Evolutionary conservation across 1,140 invertebrate genomes (phyloP), one percentile per base, ranked within the genome.

Genomic region (Geopemphigus sp.): DNA sequence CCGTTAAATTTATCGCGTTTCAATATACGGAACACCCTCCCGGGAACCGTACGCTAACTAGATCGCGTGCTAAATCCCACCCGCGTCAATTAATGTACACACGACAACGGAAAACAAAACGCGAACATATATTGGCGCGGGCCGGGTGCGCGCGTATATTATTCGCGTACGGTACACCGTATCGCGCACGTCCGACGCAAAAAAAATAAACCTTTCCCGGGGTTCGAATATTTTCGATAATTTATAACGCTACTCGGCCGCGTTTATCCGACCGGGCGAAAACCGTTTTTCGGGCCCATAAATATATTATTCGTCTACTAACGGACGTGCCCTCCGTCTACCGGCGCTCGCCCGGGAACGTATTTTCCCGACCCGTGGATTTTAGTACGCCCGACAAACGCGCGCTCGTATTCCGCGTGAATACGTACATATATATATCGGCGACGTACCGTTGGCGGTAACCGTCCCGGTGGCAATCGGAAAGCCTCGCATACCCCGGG

Each of bases 1-100:
- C 19, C 6, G 68, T 72, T 53, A 53, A 54, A 54, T 72, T 29
- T 54, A 72, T 72, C 29, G 29, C 47, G 53, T 72, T 72, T 72
- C 68, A 54, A 72, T 72, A 72, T 72, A 54, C 53, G 15, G 4
- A 54, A 54, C 47, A 0, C 68, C 50, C 68, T 19, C n/a, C n/a
- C 19, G 68, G 68, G 68, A 72, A 50, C 17, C 22, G 14, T 19
- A 68, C 47, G 32, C 68, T 24, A 29, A 29, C 47, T 53, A 72
- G 45, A 70, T 70, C 45, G 22, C 24, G n/a, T 15, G 66, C 15
- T 70, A 70, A 53, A 53, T 70, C 68, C 47, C 29, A 8, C 47
- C 17, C 24, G 26, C 24, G 53, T 72, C 50, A 72, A 72, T 72
- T 72, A 54, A 54, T 24, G 1, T 59, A 63, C 14, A 0, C 19